These are phyloP conservation scores for Mactromeris polynyma DNA, from an alignment of 2,888 invertebrate genomes.

Conservation along the genomic window DNA sequence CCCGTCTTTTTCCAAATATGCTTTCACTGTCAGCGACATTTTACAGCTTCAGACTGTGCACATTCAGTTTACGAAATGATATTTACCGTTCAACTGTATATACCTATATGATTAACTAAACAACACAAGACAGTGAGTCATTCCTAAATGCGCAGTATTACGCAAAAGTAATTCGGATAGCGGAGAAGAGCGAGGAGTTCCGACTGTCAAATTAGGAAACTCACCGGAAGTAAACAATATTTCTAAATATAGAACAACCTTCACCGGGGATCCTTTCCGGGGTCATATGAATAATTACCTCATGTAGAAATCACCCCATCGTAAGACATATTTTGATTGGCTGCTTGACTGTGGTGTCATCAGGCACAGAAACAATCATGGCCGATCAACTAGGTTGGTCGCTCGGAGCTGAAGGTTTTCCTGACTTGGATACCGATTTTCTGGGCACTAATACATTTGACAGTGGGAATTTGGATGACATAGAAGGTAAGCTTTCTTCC, in stretches of 20 bases:
- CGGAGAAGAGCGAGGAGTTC: too few species aligned
- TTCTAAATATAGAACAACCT: slow-evolving; percentile 59
- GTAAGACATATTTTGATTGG: slow-evolving; percentile 65
- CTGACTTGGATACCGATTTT: slow-evolving; percentile 79
- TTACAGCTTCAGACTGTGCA: slow-evolving; percentile 9
- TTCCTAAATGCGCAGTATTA: slow-evolving; percentile 1
- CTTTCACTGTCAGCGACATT: slow-evolving; percentile 85
- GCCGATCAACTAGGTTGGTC: slow-evolving; percentile 67
- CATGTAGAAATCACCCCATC: slow-evolving; percentile 68
- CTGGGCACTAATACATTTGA: slow-evolving; percentile 76
- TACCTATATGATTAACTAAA: too few species aligned
- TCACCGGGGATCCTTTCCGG: slow-evolving; percentile 70
- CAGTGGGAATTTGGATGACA: slow-evolving; percentile 75
- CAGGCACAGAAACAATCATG: slow-evolving; percentile 63
- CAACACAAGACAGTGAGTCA: neutral
- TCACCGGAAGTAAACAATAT: slow-evolving; percentile 37
- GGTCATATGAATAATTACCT: slow-evolving; percentile 55
- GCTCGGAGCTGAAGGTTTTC: slow-evolving; percentile 73
- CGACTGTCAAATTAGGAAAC: neutral
- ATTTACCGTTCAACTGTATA: too few species aligned
- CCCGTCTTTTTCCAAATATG: slow-evolving; percentile 78
- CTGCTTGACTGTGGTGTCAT: slow-evolving; percentile 60
- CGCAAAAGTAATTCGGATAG: neutral
- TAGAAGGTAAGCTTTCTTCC: slow-evolving; percentile 82
- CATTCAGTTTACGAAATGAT: too few species aligned